phyloP scores from a whole-genome alignment of 2,888 invertebrate species.

The Patella pellucida region DNA sequence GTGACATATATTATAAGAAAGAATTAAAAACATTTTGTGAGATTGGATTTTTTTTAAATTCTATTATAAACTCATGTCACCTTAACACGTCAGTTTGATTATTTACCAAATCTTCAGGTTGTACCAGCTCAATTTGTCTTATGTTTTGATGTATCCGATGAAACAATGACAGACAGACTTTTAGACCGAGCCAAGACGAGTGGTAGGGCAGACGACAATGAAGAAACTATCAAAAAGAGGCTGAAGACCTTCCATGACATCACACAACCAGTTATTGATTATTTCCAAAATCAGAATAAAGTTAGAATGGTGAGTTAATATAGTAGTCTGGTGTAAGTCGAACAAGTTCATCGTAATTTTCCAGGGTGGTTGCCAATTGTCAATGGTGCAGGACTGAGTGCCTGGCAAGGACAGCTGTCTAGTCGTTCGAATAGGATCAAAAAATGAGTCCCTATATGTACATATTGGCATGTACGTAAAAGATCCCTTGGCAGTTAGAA shows the following conservation, averaged over 20 bases:
- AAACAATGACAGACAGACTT: constrained; percentile 83
- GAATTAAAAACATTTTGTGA: not conserved
- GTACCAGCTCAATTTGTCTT: constrained; percentile 76
- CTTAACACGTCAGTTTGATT: not conserved
- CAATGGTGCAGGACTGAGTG: too few species aligned
- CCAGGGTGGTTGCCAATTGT: too few species aligned
- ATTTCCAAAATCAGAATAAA: constrained; percentile 84
- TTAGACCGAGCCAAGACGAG: constrained; percentile 83
- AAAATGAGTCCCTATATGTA: too few species aligned
- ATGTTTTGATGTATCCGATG: constrained; percentile 87
- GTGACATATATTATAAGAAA: not conserved
- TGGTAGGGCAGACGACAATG: constrained; percentile 92
- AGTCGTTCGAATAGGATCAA: too few species aligned
- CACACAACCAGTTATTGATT: constrained; percentile 86
- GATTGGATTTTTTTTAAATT: not conserved
- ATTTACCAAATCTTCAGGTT: constrained; percentile 41
- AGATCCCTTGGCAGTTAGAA: too few species aligned
- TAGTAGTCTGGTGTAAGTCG: too few species aligned
- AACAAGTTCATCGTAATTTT: too few species aligned
- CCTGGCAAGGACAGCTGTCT: too few species aligned
- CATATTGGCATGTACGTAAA: too few species aligned
- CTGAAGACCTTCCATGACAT: constrained; percentile 90
- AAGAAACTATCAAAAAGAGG: constrained; percentile 90
- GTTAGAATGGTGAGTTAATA: constrained; percentile 75
- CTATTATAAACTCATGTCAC: not conserved